These are phyloP conservation scores for Gisinianus flammeolus DNA, from an alignment of 2,888 invertebrate genomes.

Conservation along the genomic window DNA sequence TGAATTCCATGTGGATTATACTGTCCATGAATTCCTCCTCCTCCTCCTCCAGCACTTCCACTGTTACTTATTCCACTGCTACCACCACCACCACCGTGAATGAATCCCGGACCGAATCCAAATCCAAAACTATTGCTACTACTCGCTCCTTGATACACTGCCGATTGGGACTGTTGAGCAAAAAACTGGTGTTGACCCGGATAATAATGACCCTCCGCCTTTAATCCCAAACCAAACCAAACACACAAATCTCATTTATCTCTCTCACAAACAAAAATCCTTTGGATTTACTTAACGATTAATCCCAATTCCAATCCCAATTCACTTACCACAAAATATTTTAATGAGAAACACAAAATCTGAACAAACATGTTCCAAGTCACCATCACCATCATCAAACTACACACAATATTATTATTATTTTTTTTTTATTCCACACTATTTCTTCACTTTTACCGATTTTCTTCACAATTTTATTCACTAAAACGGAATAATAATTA, in stretches of 20 bases:
- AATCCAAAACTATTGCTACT: not conserved
- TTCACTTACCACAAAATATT: constrained; percentile 20
- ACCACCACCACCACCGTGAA: not conserved
- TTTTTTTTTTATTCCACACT: too few relatives aligned
- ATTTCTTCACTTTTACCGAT: too few relatives aligned
- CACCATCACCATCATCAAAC: not conserved
- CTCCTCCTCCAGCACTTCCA: not conserved
- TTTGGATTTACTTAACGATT: not conserved
- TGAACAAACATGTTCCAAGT: constrained; percentile 17
- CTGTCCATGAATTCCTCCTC: not conserved
- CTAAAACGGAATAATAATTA: too few relatives aligned
- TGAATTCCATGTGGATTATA: constrained; percentile 10
- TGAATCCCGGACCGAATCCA: not conserved
- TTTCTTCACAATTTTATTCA: too few relatives aligned
- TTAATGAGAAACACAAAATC: constrained; percentile 10
- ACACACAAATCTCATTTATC: not conserved
- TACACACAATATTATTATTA: too few relatives aligned
- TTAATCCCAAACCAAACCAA: not conserved
- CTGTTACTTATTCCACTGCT: not conserved
- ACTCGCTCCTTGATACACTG: constrained; percentile 27
- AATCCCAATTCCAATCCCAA: not conserved
- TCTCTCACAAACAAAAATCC: not conserved
- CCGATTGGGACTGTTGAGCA: constrained; percentile 28
- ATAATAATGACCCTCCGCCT: constrained; percentile 29
- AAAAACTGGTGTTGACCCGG: constrained; percentile 30